Evolutionary conservation across 1,140 invertebrate genomes (phyloP), one percentile per base, ranked within the genome.

Genomic region (Ylistrum balloti): DNA sequence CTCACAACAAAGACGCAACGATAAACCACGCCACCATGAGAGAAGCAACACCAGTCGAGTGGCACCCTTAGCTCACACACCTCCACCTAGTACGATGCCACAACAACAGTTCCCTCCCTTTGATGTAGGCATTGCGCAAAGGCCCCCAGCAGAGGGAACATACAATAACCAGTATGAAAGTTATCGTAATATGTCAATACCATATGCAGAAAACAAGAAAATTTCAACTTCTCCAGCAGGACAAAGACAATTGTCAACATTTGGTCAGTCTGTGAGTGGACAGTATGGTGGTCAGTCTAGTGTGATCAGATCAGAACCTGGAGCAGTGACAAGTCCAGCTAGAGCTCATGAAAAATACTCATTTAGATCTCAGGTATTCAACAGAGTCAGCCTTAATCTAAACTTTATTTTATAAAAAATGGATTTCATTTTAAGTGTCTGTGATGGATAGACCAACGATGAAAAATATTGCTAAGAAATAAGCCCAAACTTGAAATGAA

Each of bases 31-130:
- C n/a, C 56, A 22, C 1, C 56, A 74, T 74, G 56, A 74, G 0
- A n/a, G 56, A 74, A 74, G 56, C n/a, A n/a, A 74, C n/a, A 74
- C 56, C n/a, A 28, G 56, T 9, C 56, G 56, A 28, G 56, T 74
- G 56, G 22, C 56, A 74, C 56, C 56, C 56, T 28, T 74, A 74
- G n/a, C 20, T 28, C 56, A 74, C 56, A 74, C 56, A 0, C 56
- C 56, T 1, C 56, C 56, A 9, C 56, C 56, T 5, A 74, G n/a
- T n/a, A n/a, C n/a, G 22, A 74, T 74, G 56, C 56, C 56, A 28
- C 56, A 74, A 74, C 56, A 74, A n/a, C 56, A 74, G 56, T 74
- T 28, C 22, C 56, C 56, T 74, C 56, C 56, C 56, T 74, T 74
- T 74, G 56, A 74, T n/a, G 17, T 0, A 45, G 17, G 41, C 17